These are phyloP conservation scores for Rhadina sibilatrix DNA, from an alignment of 2,113 vertebrate genomes.

Conservation along the genomic window DNA sequence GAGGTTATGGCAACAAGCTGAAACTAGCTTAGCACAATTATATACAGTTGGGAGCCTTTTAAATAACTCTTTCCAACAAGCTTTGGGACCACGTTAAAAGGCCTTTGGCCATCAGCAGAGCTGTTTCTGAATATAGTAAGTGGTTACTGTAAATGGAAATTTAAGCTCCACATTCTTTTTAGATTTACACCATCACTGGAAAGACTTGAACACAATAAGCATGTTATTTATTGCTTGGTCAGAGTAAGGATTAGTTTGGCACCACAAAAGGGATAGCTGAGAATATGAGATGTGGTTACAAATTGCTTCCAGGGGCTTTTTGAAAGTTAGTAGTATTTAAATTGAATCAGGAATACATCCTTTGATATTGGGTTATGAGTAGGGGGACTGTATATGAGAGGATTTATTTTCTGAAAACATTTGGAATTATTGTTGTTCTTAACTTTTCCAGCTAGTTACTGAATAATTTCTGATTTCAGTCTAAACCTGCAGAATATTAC, in stretches of 20 bases:
- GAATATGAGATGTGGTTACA: not conserved
- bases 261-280: not conserved
- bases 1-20: not conserved
- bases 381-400: not conserved
- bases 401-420: not conserved
- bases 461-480: not conserved
- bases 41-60: not conserved
- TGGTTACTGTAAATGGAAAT: not conserved
- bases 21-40: not conserved
- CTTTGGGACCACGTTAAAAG: not conserved
- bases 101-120: not conserved
- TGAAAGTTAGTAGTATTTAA: not conserved
- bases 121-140: not conserved
- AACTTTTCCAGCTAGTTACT: not conserved
- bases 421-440: not conserved
- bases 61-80: slow-evolving; percentile 5
- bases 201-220: slow-evolving; percentile 2
- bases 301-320: not conserved
- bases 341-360: not conserved
- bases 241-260: slow-evolving; percentile 28
- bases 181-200: slow-evolving; percentile 5
- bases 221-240: not conserved
- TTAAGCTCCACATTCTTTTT: slow-evolving; percentile 11
- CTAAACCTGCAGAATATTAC: not conserved
- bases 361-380: not conserved